Conservation (phyloP, 2,113 vertebrate species). For the Trichomycterus rosablanca region DNA sequence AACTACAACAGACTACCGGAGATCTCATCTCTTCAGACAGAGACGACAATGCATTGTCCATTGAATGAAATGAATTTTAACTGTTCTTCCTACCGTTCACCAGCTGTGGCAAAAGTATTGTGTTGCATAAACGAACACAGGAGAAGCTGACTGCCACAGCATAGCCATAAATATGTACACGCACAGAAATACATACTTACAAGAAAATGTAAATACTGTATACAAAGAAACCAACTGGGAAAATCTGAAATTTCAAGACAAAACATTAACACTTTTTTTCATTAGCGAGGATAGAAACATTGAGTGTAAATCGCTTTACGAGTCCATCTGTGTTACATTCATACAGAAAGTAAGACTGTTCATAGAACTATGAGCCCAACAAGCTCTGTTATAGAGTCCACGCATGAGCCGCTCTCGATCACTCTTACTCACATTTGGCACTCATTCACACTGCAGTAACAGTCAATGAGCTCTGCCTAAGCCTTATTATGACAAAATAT, state of each 20-base stretch:
- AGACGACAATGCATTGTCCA: slow-evolving; percentile 43
- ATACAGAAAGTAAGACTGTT: slow-evolving; percentile 46
- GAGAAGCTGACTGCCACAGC: slow-evolving; percentile 57
- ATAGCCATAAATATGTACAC: slow-evolving; percentile 61
- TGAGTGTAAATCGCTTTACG: slow-evolving; percentile 51
- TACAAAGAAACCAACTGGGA: slow-evolving; percentile 54
- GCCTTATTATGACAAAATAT: slow-evolving; percentile 44
- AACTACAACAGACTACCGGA: slow-evolving; percentile 47
- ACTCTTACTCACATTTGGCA: slow-evolving; percentile 62
- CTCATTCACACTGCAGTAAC: slow-evolving; percentile 57
- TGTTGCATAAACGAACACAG: slow-evolving; percentile 57
- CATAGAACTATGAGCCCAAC: slow-evolving; percentile 29
- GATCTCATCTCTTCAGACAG: slow-evolving; percentile 36
- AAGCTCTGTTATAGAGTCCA: slow-evolving; percentile 46
- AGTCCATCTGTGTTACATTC: slow-evolving; percentile 50
- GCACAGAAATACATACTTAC: slow-evolving; percentile 59
- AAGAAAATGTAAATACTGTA: slow-evolving; percentile 61
- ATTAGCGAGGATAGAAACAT: slow-evolving; percentile 55
- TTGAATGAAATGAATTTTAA: slow-evolving; percentile 49
- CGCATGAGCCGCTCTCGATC: slow-evolving; percentile 38
- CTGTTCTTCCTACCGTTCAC: slow-evolving; percentile 46
- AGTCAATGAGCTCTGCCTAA: slow-evolving; percentile 57
- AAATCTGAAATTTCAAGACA: slow-evolving; percentile 54
- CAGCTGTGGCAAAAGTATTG: slow-evolving; percentile 54
- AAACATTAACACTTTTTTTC: slow-evolving; percentile 47